A percentile compares a stretch with the other conserved stretches of the same genome.
Conservation (phyloP, 2,888 invertebrate species). For the Dioctria linearis region DNA sequence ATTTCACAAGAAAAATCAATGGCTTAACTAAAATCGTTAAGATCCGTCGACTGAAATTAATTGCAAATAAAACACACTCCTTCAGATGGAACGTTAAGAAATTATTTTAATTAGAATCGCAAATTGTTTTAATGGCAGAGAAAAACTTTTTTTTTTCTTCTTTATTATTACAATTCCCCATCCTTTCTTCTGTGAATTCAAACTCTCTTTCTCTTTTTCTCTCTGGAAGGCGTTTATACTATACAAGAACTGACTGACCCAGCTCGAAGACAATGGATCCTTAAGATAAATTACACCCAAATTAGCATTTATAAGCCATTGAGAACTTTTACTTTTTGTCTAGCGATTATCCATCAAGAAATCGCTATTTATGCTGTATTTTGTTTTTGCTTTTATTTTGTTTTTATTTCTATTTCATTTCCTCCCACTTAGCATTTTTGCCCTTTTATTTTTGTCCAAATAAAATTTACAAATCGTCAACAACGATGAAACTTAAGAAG, state of each 20-base stretch:
- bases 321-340: constrained; percentile 33
- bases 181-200: neutral
- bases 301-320: constrained; percentile 37
- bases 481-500: constrained; percentile 1
- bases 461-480: constrained; percentile 31
- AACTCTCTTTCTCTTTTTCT: too few species aligned
- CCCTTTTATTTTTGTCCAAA: constrained; percentile 13
- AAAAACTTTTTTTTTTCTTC: neutral
- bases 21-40: too few species aligned
- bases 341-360: constrained; percentile 23
- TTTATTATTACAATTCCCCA: neutral
- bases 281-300: constrained; percentile 2
- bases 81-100: too few species aligned
- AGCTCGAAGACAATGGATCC: constrained; percentile 3
- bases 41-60: too few species aligned
- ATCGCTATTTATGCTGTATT: neutral
- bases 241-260: neutral
- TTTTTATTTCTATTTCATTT: too few species aligned
- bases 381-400: too few species aligned
- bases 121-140: constrained; percentile 28
- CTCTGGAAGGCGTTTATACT: neutral
- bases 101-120: constrained; percentile 42
- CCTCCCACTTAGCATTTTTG: neutral
- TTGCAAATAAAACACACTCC: too few species aligned
- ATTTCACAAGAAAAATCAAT: too few species aligned